Base-by-base conservation (phyloP, 2,888 invertebrate species). In the Eretmocerus hayati region DNA sequence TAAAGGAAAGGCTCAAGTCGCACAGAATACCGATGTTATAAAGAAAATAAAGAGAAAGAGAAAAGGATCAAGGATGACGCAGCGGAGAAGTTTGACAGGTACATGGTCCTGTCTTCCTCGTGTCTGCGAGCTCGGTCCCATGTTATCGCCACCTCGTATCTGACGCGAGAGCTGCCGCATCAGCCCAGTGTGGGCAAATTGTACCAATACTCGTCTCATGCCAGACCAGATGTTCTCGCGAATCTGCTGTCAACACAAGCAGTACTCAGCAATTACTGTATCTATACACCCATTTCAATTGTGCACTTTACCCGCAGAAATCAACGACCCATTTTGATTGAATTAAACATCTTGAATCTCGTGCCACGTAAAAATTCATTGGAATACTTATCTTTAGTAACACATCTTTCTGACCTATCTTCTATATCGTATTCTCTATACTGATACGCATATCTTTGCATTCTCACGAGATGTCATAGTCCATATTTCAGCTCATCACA, bases 181-280 rank as follows among this genome's bases (percentile, higher is more conserved):
- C n/a, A 5, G 33, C 5, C 62, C 26, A 6, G 26, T 26, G 8
- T 26, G 8, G 26, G 6, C 26, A 6, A 11, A 11, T 11, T 26
- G 26, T n/a, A n/a, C 26, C 26, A 26, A 26, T 26, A 26, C 11
- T n/a, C n/a, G n/a, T n/a, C n/a, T n/a, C n/a, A n/a, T n/a, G n/a
- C n/a, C n/a, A n/a, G n/a, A n/a, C n/a, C n/a, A n/a, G n/a, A n/a
- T n/a, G n/a, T n/a, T n/a, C n/a, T n/a, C n/a, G n/a, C n/a, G n/a
- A 26, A 6, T 26, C 26, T 6, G 26, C 67, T 70, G 69, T 71
- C 69, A 69, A 69, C 69, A 71, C 69, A 70, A 67, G 66, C 67
- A 68, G 64, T 64, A 68, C 69, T 71, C 69, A 67, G 70, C 69
- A 70, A 71, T 58, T 64, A 63, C 64, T 62, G 65, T 67, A 67